Percentiles rank a stretch among this genome's conserved stretches.
Conservation (phyloP, 2,888 invertebrate genomes). For the Eustalomyia histrio region DNA sequence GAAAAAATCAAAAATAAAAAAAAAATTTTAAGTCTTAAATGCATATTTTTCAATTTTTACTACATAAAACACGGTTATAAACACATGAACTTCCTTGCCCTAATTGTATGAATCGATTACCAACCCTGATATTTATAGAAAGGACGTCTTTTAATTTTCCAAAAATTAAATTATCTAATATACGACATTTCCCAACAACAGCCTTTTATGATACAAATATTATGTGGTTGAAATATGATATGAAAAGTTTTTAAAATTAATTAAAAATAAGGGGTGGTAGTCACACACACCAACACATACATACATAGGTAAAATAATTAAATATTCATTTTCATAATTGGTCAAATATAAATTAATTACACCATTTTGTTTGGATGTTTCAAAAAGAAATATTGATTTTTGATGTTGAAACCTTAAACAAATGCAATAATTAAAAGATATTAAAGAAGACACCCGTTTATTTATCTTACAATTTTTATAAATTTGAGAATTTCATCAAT, state of each 20-base stretch:
- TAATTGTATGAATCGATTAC: too few species aligned
- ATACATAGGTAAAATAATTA: conserved; percentile 11
- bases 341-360: conserved; percentile 32
- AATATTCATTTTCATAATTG: conserved; percentile 28
- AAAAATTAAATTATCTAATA: conserved; percentile 40
- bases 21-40: too few species aligned
- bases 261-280: conserved; percentile 38
- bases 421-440: neutral
- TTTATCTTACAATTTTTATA: neutral
- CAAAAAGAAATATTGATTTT: conserved; percentile 2
- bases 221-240: conserved; percentile 58
- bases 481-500: neutral
- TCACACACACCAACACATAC: neutral
- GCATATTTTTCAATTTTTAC: too few species aligned
- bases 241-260: conserved; percentile 46
- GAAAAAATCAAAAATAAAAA: too few species aligned
- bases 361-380: neutral
- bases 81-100: too few species aligned
- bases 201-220: neutral
- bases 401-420: neutral
- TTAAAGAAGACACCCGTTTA: neutral
- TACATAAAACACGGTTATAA: too few species aligned
- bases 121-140: too few species aligned
- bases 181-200: conserved; percentile 39
- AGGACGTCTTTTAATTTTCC: neutral